Evolutionary conservation across 2,888 invertebrate species (phyloP), one percentile per base, ranked within the genome.

Genomic region (Drosophila tripunctata): DNA sequence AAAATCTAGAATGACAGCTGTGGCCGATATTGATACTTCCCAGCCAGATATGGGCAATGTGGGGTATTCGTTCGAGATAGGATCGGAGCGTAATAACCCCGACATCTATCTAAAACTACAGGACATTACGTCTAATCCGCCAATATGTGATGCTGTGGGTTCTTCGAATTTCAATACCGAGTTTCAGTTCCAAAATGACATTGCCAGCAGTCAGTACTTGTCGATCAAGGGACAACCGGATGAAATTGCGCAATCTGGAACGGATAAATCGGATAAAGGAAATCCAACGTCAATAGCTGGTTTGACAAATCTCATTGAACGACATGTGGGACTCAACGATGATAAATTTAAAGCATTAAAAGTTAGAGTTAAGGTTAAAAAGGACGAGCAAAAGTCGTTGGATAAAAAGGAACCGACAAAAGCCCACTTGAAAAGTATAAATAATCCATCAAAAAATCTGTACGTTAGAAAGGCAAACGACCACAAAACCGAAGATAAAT

Each of bases 41-140:
- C 31, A 40, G 1, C 6, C 38, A 1, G 15, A 24, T 2, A 30
- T 3, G 1, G 58, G 36, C 2, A 57, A 54, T 5, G 38, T 69
- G 22, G 45, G 62, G 31, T 54, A 67, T 36, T 52, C 44, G 4
- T 65, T 66, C 7, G 60, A 63, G 33, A 67, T 69, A 47, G 58
- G 45, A 4, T 50, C 66, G 3, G 8, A n/a, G 0, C 57, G 33
- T 4, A 44, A 45, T 4, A 45, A 57, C 0, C 43, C 56, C 1
- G 62, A 74, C 4, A 27, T 64, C n/a, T 15, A 27, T 14, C 45
- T 61, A 2, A 21, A 47, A 10, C 40, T 67, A 19, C 52, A 56
- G 5, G 57, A 78, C 31, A 35, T 33, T 8, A 6, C 3, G 2
- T 8, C 8, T 1, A n/a, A n/a, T 24, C 12, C 24, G 2, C 3